A percentile compares a stretch with the other conserved stretches of the same genome.
phyloP scores from a whole-genome alignment of 2,113 vertebrate genomes.

The Lagopus muta region DNA sequence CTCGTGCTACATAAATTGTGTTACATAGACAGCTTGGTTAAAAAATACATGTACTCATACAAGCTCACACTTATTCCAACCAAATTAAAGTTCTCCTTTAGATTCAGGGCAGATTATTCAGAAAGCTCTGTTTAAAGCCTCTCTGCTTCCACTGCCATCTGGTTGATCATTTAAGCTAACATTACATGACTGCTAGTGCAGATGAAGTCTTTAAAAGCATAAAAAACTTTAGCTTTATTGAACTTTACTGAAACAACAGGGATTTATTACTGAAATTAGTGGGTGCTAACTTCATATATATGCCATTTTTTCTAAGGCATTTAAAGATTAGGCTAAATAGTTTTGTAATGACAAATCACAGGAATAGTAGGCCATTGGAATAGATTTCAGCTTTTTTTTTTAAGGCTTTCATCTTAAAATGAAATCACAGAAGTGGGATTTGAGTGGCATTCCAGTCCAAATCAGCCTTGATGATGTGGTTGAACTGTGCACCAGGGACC shows the following conservation, averaged over 20 bases:
- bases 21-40: neutral
- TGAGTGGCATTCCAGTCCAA: neutral
- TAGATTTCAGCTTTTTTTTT: neutral
- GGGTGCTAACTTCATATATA: neutral
- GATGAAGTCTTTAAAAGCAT: neutral
- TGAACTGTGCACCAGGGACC: neutral
- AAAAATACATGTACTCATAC: neutral
- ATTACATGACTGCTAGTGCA: neutral
- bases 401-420: neutral
- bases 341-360: neutral
- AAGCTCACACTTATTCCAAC: neutral
- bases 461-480: neutral
- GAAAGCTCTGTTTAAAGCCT: neutral
- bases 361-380: neutral
- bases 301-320: neutral
- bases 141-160: neutral
- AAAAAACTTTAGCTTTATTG: neutral
- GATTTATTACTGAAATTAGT: neutral
- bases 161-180: neutral
- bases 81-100: neutral
- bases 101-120: neutral
- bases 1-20: neutral
- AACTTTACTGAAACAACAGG: neutral
- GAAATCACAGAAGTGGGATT: neutral
- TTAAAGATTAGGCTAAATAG: neutral